Conservation (phyloP, 2,888 invertebrate species). For the Coenonympha glycerion region DNA sequence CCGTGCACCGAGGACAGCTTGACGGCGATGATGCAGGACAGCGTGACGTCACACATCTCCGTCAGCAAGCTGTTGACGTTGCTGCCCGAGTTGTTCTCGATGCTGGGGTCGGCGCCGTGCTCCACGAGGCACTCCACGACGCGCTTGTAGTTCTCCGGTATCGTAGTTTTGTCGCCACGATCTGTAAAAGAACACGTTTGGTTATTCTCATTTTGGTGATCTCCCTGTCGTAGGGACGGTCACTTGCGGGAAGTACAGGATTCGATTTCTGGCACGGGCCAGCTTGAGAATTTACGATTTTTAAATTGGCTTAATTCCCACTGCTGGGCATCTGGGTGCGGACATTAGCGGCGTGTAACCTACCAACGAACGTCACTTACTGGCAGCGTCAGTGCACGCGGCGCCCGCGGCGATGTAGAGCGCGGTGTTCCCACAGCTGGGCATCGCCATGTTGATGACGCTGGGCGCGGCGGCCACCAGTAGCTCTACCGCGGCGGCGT, state of each 20-base stretch:
- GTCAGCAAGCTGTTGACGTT: slow-evolving; percentile 60
- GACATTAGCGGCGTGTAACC: background rate
- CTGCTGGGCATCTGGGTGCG: too few species aligned
- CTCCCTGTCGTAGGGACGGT: too few species aligned
- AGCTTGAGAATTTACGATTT: too few species aligned
- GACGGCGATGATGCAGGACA: slow-evolving; percentile 49
- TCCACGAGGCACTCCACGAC: slow-evolving; percentile 60
- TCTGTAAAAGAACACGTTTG: slow-evolving; percentile 42
- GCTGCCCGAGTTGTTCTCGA: slow-evolving; percentile 61
- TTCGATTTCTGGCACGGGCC: too few species aligned
- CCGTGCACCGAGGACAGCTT: slow-evolving; percentile 32
- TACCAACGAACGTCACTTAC: background rate
- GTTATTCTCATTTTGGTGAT: too few species aligned
- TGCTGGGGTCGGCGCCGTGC: slow-evolving; percentile 57
- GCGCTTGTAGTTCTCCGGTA: slow-evolving; percentile 43
- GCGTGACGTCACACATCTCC: slow-evolving; percentile 48
- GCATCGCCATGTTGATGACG: slow-evolving; percentile 49
- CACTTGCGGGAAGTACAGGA: too few species aligned
- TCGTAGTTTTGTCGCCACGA: slow-evolving; percentile 43
- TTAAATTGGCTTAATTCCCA: too few species aligned
- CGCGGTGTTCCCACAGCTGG: slow-evolving; percentile 68
- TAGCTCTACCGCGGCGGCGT: slow-evolving; percentile 44
- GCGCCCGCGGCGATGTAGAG: slow-evolving; percentile 61
- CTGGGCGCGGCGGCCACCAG: slow-evolving; percentile 45
- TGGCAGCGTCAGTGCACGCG: slow-evolving; percentile 39